phyloP scores from a whole-genome alignment of 2,797 vertebrate species.

The Tangara arthus region DNA sequence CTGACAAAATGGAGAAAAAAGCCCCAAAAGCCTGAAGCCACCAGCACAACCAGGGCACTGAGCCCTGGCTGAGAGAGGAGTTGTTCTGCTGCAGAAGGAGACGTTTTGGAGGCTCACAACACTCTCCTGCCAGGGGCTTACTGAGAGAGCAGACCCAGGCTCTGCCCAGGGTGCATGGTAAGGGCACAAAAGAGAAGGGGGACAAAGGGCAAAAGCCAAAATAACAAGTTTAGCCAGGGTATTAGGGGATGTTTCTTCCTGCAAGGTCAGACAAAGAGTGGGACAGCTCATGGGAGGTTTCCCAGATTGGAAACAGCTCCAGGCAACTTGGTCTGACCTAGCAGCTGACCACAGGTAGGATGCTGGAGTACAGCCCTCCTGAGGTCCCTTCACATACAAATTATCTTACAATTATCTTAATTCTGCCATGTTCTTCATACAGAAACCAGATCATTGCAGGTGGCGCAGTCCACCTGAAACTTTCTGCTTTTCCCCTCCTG shows the following conservation, averaged over 20 bases:
- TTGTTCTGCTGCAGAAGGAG: not conserved
- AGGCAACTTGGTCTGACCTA: not conserved
- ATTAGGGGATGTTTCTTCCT: not conserved
- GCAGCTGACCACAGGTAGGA: not conserved
- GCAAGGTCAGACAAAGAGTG: not conserved
- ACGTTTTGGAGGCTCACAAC: not conserved
- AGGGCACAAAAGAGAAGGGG: not conserved
- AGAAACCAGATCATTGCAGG: not conserved
- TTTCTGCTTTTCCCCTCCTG: not conserved
- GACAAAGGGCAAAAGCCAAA: not conserved
- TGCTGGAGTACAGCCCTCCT: not conserved
- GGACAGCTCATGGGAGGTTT: not conserved
- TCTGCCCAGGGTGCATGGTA: not conserved
- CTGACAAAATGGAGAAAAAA: not conserved
- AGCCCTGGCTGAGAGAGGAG: not conserved
- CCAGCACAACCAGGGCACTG: not conserved
- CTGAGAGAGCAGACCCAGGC: not conserved
- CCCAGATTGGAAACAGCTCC: not conserved
- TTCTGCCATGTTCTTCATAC: not conserved
- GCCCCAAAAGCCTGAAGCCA: not conserved
- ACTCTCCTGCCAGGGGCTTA: not conserved
- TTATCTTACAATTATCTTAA: too few species aligned
- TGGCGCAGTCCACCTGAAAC: not conserved
- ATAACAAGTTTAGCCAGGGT: not conserved
- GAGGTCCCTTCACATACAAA: accelerated